phyloP scores from a whole-genome alignment of 2,888 invertebrate species.

The Drosophila vallismaia region DNA sequence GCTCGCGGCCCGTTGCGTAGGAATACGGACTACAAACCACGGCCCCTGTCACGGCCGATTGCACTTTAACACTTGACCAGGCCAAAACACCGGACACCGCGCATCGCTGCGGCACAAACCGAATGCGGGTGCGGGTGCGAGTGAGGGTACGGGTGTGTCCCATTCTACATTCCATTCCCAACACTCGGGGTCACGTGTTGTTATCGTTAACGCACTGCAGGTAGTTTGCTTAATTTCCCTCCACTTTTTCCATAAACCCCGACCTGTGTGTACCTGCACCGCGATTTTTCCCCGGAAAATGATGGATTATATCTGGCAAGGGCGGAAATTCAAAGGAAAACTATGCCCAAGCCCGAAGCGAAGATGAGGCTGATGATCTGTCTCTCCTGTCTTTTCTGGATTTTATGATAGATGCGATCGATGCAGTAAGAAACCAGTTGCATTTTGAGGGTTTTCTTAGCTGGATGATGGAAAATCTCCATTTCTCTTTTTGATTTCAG shows the following conservation, averaged over 20 bases:
- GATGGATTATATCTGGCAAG: conserved; percentile 59
- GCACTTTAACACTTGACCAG: conserved; percentile 77
- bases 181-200: conserved; percentile 71
- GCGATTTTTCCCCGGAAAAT: conserved; percentile 66
- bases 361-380: conserved; percentile 50
- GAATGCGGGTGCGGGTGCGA: too few species aligned
- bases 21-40: conserved; percentile 21
- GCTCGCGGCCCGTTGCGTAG: conserved; percentile 44
- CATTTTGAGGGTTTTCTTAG: conserved; percentile 36
- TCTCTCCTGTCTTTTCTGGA: conserved; percentile 38
- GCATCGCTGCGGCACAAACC: conserved; percentile 1
- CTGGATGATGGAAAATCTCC: conserved; percentile 17
- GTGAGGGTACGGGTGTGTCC: conserved; percentile 41
- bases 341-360: neutral
- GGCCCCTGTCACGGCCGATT: conserved; percentile 69
- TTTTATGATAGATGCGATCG: conserved; percentile 57
- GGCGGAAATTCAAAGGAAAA: conserved; percentile 69
- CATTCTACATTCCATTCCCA: conserved; percentile 21
- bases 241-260: conserved; percentile 4
- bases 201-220: conserved; percentile 61
- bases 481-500: conserved; percentile 4
- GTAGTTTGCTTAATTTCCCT: conserved; percentile 60
- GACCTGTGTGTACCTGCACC: conserved; percentile 55
- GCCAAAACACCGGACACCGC: conserved; percentile 48
- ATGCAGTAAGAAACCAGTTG: conserved; percentile 31